Base-by-base conservation (phyloP, 1,140 invertebrate genomes). In the Dufourea novaeangliae region DNA sequence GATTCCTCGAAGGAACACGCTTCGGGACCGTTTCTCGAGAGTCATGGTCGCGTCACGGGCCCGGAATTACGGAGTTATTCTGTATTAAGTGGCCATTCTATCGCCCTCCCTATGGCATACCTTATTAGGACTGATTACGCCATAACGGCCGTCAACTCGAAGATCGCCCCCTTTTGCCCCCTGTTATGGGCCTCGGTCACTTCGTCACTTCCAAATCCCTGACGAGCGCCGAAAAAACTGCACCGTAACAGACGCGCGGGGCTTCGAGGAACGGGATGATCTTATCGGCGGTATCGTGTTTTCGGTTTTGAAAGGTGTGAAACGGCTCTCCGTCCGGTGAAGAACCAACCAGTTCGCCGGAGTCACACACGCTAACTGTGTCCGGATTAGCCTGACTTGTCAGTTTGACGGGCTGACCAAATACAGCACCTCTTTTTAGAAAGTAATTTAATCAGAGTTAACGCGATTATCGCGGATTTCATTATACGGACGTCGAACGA, bases 51-150 rank as follows among this genome's bases (percentile, higher is more conserved):
- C 71, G 50, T 73, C 79, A 64, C 70, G 69, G n/a, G 37, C 27
- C 52, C 12, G 22, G 39, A 79, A 70, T 83, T 70, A 84, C 77
- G 27, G 69, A 69, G 75, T 83, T 83, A 83, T 83, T 83, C 70
- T 61, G 81, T 83, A 84, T 84, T 83, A 83, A 84, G 78, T 77
- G 83, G 50, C 78, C 81, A 84, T 84, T 84, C 83, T 77, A 73
- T 52, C 57, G 69, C 62, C 71, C 44, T 84, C 78, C n/a, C 29
- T 41, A 74, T 52, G 34, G 71, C 67, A 56, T 61, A 61, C 75
- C 79, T 84, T 85, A 84, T 85, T 85, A 72, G 75, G 75, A 41
- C 68, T 82, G 84, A 85, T 85, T 84, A 81, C 83, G 62, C 70
- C 79, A 84, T 71, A 85, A 81, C 82, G 52, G 79, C 74, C 74